phyloP scores from a whole-genome alignment of 2,888 invertebrate genomes.

The Acanthosoma haemorrhoidale region DNA sequence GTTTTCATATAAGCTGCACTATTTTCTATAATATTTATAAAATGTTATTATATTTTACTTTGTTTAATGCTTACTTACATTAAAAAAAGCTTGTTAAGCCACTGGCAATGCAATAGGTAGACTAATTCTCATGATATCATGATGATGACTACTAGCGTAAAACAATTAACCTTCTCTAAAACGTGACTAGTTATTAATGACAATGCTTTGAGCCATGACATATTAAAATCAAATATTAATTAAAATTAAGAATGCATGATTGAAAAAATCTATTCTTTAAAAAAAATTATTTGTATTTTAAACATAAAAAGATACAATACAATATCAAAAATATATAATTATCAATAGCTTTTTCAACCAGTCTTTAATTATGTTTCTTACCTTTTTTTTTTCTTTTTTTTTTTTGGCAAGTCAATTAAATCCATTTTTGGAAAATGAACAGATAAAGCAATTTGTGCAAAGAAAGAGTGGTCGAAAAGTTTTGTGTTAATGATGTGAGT shows the following conservation, averaged over 20 bases:
- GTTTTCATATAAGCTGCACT: background rate
- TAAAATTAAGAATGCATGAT: conserved; percentile 18
- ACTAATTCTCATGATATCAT: conserved; percentile 11
- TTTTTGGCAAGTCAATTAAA: background rate
- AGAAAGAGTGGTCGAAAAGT: conserved; percentile 31
- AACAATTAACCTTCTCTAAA: conserved; percentile 18
- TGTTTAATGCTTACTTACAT: background rate
- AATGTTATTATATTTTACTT: too few species aligned
- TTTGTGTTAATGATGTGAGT: conserved; percentile 11
- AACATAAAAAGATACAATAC: background rate
- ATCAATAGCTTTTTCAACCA: conserved; percentile 21
- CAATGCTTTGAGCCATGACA: conserved; percentile 27
- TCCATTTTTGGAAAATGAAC: conserved; percentile 14
- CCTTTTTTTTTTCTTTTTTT: background rate
- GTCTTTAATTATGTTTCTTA: conserved; percentile 16
- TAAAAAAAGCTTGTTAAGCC: conserved; percentile 24
- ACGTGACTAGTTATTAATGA: conserved; percentile 17
- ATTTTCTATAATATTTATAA: too few species aligned
- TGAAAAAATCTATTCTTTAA: conserved; percentile 11
- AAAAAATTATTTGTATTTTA: too few species aligned
- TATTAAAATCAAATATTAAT: conserved; percentile 11
- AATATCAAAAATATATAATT: conserved; percentile 1
- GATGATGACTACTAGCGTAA: conserved; percentile 1
- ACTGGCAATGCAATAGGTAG: conserved; percentile 23
- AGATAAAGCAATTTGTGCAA: conserved; percentile 29